Percentiles rank a stretch among this genome's conserved stretches.
Conservation (phyloP, 2,113 vertebrate genomes). For the Scalopus aquaticus region DNA sequence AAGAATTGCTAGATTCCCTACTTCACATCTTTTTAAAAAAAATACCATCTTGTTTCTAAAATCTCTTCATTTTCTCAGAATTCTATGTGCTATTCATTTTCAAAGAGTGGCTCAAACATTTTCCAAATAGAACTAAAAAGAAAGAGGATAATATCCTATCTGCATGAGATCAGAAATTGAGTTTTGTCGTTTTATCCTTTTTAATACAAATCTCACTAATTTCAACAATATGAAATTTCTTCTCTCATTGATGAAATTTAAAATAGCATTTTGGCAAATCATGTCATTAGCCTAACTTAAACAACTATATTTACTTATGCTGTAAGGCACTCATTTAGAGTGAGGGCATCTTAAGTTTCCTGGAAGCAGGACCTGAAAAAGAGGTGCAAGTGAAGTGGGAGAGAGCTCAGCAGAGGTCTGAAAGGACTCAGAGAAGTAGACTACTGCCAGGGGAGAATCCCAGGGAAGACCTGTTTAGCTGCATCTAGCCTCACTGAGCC, state of each 20-base stretch:
- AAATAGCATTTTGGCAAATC: conserved; percentile 2
- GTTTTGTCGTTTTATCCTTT: not conserved
- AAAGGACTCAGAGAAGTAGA: not conserved
- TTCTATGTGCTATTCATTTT: not conserved
- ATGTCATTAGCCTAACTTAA: conserved; percentile 3
- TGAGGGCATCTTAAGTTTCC: not conserved
- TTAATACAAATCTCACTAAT: not conserved
- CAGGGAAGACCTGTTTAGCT: not conserved
- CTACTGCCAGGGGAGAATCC: not conserved
- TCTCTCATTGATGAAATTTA: not conserved
- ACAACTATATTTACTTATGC: not conserved
- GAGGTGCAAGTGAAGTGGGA: not conserved
- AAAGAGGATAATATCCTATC: not conserved
- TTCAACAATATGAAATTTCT: not conserved
- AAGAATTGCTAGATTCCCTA: not conserved
- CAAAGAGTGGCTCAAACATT: not conserved
- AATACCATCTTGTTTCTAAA: not conserved
- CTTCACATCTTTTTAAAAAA: not conserved
- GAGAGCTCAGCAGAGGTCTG: not conserved
- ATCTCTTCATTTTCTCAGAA: not conserved
- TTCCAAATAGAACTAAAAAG: not conserved
- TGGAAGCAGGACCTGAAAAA: not conserved
- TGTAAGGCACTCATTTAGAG: not conserved
- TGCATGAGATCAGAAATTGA: not conserved
- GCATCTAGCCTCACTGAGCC: not conserved